Base-by-base conservation (phyloP, 2,797 vertebrate genomes). In the Rhabdomys pumilio region DNA sequence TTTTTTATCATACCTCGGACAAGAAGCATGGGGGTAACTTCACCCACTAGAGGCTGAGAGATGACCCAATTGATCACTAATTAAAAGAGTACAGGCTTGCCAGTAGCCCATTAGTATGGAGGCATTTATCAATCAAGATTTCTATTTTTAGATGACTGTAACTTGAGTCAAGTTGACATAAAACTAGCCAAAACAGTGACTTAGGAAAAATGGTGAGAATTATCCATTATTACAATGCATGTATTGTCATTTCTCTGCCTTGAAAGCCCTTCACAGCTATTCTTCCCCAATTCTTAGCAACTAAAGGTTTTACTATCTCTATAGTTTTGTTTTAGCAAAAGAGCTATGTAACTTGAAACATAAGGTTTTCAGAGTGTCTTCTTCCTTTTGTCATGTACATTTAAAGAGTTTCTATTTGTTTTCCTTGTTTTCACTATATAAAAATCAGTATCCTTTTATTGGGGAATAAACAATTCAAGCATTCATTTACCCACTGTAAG, bases 11-110 rank as follows among this genome's bases (percentile, higher is more conserved):
- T 41, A 75, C 4, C 10, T 24, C 20, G 38, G 24, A 44, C 26
- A 2, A 29, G 24, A 2, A 31, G 38, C 8, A 0, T 15, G 44
- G 41, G 24, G 8, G 22, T 83, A 2, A 63, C 26, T 31, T 17
- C 7, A 41, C 13, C 7, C 14, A 14, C 6, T 26, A 17, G 0
- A 4, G 14, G 1, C 22, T 47, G 17, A 9, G 41, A 29, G 13
- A 63, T 29, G 44, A 44, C 59, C 1, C 1, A 8, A 31, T 59
- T 47, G 63, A 83, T 44, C 38, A 63, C 15, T 12, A 44, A 63
- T 63, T 47, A 84, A 63, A 26, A 31, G 38, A 44, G 44, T 83
- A 38, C 9, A 63, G 14, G 11, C 38, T 38, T 38, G 38, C 38
- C 38, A 38, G 38, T 38, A 38, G 38, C 20, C 4, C 0, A 7